A percentile compares a stretch with the other conserved stretches of the same genome.
Evolutionary conservation across 2,113 vertebrate genomes (phyloP).

Genomic region (Prochilodus magdalenae): DNA sequence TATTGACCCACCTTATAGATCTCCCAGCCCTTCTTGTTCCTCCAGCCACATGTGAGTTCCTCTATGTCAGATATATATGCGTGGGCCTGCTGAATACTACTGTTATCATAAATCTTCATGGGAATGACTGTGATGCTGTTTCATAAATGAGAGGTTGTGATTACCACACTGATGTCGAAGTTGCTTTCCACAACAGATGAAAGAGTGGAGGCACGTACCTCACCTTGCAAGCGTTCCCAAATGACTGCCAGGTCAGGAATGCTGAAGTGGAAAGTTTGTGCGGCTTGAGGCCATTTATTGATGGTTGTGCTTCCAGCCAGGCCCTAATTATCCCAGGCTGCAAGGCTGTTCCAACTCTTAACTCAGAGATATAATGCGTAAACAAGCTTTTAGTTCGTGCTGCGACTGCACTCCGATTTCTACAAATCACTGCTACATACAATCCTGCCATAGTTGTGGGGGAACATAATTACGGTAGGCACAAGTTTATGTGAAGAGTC

Average conservation of each 20-base stretch:
- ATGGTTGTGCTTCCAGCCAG: constrained; percentile 27
- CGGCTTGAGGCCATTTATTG: constrained; percentile 28
- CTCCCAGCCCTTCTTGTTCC: not conserved
- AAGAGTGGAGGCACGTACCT: not conserved
- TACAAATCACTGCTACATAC: constrained; percentile 14
- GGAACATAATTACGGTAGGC: constrained; percentile 26
- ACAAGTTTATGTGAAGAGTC: not conserved
- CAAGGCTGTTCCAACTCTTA: not conserved
- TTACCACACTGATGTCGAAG: not conserved
- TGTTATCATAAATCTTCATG: constrained; percentile 1
- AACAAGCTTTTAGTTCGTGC: not conserved
- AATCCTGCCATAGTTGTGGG: not conserved
- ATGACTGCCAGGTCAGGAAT: constrained; percentile 35
- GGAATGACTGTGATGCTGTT: not conserved
- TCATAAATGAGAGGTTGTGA: not conserved
- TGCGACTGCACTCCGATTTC: not conserved
- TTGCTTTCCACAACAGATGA: not conserved
- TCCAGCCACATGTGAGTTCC: not conserved
- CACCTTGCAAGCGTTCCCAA: constrained; percentile 29
- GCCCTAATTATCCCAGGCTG: constrained; percentile 11
- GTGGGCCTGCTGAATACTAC: not conserved
- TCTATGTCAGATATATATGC: not conserved
- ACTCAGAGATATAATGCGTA: not conserved
- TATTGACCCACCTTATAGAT: not conserved
- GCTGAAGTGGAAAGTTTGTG: constrained; percentile 36